These are phyloP conservation scores for Aradophagus sp. DNA, from an alignment of 1,140 invertebrate genomes.

Conservation along the genomic window DNA sequence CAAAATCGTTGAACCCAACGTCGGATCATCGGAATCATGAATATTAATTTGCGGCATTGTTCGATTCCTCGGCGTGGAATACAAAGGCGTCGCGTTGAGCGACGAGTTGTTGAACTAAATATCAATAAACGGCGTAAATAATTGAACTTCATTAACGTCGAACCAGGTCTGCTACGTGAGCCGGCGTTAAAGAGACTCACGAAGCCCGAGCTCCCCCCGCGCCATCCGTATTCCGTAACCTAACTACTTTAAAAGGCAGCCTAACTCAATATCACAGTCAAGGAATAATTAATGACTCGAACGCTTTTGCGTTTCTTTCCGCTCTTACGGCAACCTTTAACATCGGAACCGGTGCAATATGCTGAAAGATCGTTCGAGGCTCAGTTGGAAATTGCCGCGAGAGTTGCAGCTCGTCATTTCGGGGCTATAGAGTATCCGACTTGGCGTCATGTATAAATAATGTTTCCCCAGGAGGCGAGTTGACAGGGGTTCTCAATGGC, in stretches of 20 bases:
- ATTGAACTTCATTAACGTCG: too few species aligned
- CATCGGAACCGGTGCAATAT: conserved; percentile 36
- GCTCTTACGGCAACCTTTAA: conserved; percentile 28
- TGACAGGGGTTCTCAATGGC: conserved; percentile 50
- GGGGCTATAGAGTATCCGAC: conserved; percentile 51
- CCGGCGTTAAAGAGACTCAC: conserved; percentile 9
- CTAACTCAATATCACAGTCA: conserved; percentile 33
- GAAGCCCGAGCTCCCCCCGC: conserved; percentile 4
- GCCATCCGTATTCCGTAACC: conserved; percentile 13
- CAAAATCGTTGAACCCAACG: too few species aligned
- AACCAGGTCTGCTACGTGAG: conserved; percentile 1
- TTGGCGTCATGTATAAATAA: conserved; percentile 54
- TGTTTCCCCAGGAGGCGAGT: conserved; percentile 47
- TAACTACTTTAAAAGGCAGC: conserved; percentile 31
- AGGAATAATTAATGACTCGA: conserved; percentile 39
- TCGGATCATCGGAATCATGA: too few species aligned
- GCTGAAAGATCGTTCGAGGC: conserved; percentile 33
- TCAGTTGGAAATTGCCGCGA: conserved; percentile 19
- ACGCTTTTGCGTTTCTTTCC: conserved; percentile 22
- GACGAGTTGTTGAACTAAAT: too few species aligned
- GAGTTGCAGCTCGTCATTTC: conserved; percentile 48
- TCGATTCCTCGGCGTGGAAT: too few species aligned
- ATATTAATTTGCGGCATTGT: too few species aligned
- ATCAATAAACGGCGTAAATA: too few species aligned
- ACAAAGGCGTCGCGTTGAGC: too few species aligned